phyloP scores from a whole-genome alignment of 2,888 invertebrate genomes.

The Aromia moschata region DNA sequence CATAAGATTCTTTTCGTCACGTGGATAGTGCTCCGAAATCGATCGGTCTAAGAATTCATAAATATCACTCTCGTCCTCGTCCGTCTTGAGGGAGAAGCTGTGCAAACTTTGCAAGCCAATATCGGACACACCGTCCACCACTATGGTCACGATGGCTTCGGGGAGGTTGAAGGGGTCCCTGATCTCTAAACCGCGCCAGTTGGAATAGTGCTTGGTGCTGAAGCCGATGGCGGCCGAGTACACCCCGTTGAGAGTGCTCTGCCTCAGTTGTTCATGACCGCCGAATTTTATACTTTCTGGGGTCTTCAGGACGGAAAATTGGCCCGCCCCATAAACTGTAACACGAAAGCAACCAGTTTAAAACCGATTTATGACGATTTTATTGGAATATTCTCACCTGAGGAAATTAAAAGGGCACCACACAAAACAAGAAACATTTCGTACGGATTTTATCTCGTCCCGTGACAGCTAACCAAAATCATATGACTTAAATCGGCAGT shows the following conservation, averaged over 20 bases:
- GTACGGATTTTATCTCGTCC: conserved; percentile 7
- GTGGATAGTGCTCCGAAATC: conserved; percentile 70
- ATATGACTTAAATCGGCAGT: conserved; percentile 29
- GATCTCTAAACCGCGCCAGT: conserved; percentile 76
- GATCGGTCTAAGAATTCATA: conserved; percentile 69
- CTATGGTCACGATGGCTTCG: conserved; percentile 75
- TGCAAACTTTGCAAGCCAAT: conserved; percentile 66
- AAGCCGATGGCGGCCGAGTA: conserved; percentile 77
- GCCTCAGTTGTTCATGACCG: conserved; percentile 70
- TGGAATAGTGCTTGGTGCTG: conserved; percentile 74
- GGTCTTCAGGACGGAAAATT: conserved; percentile 74
- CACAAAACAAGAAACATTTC: conserved; percentile 23
- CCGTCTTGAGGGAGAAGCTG: conserved; percentile 68
- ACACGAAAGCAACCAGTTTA: conserved; percentile 10
- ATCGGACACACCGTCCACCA: conserved; percentile 74
- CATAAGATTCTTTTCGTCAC: conserved; percentile 69
- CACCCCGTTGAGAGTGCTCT: conserved; percentile 75
- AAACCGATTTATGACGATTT: not conserved
- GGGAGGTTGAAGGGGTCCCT: conserved; percentile 77
- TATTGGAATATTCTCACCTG: conserved; percentile 18
- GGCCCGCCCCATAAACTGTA: conserved; percentile 69
- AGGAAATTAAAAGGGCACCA: conserved; percentile 21
- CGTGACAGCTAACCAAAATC: conserved; percentile 26
- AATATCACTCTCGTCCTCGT: conserved; percentile 72
- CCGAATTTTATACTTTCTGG: conserved; percentile 76